These are phyloP conservation scores for Periparus ater DNA, from an alignment of 2,797 vertebrate species.

Conservation along the genomic window DNA sequence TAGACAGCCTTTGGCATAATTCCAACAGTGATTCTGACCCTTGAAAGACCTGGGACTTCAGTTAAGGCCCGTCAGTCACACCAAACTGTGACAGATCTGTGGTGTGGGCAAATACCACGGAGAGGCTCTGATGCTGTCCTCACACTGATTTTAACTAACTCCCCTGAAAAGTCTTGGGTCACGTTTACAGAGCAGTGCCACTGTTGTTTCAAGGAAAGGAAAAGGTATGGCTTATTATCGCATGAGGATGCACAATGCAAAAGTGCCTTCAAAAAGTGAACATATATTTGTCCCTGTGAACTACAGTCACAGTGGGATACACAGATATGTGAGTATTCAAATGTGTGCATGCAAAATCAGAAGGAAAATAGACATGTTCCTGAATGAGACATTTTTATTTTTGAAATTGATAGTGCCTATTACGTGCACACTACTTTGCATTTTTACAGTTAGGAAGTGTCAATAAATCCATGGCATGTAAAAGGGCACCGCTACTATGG, in stretches of 20 bases:
- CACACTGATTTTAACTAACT: neutral
- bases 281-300: neutral
- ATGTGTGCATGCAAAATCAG: neutral
- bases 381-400: slow-evolving; percentile 33
- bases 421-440: slow-evolving; percentile 40
- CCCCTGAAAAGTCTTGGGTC: neutral
- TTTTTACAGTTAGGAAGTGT: slow-evolving; percentile 70
- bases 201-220: neutral
- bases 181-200: neutral
- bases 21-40: neutral
- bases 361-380: neutral
- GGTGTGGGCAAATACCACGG: neutral
- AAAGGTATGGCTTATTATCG: neutral
- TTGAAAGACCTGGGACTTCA: neutral
- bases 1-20: slow-evolving; percentile 11
- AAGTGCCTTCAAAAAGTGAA: neutral
- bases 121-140: neutral
- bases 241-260: neutral
- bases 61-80: slow-evolving; percentile 1
- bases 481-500: slow-evolving; percentile 72
- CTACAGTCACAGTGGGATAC: neutral
- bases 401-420: slow-evolving; percentile 57
- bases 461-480: slow-evolving; percentile 74
- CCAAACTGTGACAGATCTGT: neutral
- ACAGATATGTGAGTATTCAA: neutral